Percentiles rank a stretch among this genome's conserved stretches.
Evolutionary conservation across 2,113 vertebrate species (phyloP).

Genomic region (Phocoena sinus): DNA sequence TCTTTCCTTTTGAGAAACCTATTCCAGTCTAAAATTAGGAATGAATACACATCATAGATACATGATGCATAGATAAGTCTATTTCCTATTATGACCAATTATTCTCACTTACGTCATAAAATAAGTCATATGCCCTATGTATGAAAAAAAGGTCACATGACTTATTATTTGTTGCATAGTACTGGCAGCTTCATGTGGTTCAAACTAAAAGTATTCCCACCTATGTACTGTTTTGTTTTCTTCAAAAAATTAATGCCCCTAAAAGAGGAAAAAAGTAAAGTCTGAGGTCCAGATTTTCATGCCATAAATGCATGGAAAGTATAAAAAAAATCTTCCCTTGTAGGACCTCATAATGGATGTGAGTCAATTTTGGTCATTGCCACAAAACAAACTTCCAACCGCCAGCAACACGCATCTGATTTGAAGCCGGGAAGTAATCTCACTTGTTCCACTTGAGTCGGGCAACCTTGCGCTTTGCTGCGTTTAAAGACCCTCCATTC

Average conservation of each 20-base stretch:
- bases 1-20: neutral
- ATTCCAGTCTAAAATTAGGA: neutral
- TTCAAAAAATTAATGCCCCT: neutral
- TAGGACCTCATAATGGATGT: neutral
- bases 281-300: neutral
- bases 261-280: neutral
- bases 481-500: constrained; percentile 10
- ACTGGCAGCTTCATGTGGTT: too few species aligned
- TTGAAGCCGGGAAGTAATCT: constrained; percentile 5
- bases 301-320: neutral
- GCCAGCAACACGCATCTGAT: neutral
- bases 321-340: neutral
- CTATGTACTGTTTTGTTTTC: neutral
- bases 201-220: too few species aligned
- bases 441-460: constrained; percentile 27
- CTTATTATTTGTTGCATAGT: too few species aligned
- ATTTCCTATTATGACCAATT: neutral
- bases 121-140: neutral
- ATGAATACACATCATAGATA: neutral
- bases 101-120: neutral
- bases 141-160: neutral
- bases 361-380: neutral
- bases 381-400: neutral
- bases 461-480: neutral
- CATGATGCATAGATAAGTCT: neutral